phyloP scores from a whole-genome alignment of 2,113 vertebrate genomes.

The Microtus richardsoni region DNA sequence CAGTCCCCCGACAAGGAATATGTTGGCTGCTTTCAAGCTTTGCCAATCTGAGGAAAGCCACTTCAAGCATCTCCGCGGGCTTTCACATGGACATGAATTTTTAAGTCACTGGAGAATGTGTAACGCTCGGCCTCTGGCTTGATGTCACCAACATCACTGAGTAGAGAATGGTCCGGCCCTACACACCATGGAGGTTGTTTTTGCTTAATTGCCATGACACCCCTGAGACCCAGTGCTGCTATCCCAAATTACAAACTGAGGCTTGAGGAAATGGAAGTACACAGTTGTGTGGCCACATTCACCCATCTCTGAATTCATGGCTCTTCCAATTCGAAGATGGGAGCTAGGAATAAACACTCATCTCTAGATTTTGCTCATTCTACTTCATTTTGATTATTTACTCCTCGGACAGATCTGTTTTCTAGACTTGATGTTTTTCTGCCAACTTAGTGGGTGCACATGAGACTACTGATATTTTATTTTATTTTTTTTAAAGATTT shows the following conservation, averaged over 20 bases:
- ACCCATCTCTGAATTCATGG: not conserved
- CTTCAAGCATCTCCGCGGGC: not conserved
- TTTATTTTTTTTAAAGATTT: too few relatives aligned
- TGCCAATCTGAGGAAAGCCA: not conserved
- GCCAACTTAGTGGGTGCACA: not conserved
- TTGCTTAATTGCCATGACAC: not conserved
- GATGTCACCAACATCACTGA: not conserved
- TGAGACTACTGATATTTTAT: not conserved
- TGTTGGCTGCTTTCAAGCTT: not conserved
- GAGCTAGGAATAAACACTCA: not conserved
- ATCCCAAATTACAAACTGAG: slow-evolving; percentile 11
- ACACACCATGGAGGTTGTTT: accelerated
- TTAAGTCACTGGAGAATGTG: not conserved
- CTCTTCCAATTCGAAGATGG: not conserved
- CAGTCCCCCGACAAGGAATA: not conserved
- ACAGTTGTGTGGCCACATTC: not conserved
- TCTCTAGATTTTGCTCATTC: not conserved
- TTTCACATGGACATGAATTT: not conserved
- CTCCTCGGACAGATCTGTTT: slow-evolving; percentile 20
- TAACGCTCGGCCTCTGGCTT: too few relatives aligned
- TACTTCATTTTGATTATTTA: not conserved
- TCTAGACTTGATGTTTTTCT: not conserved
- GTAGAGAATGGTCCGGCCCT: not conserved
- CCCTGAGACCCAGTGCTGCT: not conserved
- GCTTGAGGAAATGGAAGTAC: not conserved